Percentiles rank a stretch among this genome's conserved stretches.
These are phyloP conservation scores for Oenanthe melanoleuca DNA, from an alignment of 2,113 vertebrate genomes.

Conservation along the genomic window DNA sequence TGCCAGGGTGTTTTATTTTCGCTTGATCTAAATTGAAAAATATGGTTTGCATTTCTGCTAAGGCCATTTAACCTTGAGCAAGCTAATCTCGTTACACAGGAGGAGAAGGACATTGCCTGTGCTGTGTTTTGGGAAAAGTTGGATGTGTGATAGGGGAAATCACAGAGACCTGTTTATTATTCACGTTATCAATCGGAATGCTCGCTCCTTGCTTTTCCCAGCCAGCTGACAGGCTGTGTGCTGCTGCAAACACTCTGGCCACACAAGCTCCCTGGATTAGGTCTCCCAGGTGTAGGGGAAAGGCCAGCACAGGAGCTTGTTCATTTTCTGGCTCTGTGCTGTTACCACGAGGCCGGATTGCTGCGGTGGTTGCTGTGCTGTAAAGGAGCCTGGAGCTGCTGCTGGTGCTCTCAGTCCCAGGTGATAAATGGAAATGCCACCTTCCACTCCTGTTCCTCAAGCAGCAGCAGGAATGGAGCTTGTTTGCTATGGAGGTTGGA, in stretches of 20 bases:
- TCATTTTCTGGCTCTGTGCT: not conserved
- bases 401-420: not conserved
- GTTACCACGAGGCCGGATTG: accelerated
- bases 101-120: not conserved
- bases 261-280: accelerated
- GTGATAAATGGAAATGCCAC: not conserved
- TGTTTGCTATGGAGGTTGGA: not conserved
- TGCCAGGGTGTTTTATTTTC: not conserved
- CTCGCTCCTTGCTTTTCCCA: not conserved
- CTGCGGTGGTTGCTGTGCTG: accelerated
- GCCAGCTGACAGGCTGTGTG: not conserved
- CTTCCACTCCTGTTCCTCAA: not conserved
- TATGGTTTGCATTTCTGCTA: not conserved
- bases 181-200: not conserved
- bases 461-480: not conserved
- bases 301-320: not conserved
- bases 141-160: not conserved
- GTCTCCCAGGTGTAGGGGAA: not conserved
- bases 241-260: not conserved
- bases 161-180: not conserved
- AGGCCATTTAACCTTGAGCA: slow-evolving; percentile 10
- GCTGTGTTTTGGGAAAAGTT: not conserved
- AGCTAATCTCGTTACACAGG: not conserved
- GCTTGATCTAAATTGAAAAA: not conserved
- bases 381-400: not conserved